A percentile compares a stretch with the other conserved stretches of the same genome.
These are phyloP conservation scores for Rhyzopertha dominica DNA, from an alignment of 1,140 invertebrate genomes.

Conservation along the genomic window DNA sequence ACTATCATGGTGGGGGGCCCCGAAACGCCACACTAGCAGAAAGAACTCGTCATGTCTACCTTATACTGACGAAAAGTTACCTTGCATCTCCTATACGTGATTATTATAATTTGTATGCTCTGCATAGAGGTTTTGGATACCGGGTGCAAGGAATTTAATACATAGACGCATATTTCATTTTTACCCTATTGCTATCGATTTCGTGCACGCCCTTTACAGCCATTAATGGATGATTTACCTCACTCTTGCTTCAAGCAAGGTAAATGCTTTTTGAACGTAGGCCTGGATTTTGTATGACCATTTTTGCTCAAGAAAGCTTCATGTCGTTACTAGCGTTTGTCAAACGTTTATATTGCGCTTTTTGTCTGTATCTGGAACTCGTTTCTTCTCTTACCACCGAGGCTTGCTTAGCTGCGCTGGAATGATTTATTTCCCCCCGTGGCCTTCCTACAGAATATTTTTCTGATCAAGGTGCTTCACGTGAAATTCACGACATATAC, in stretches of 20 bases:
- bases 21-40: no score
- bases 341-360: constrained; percentile 30
- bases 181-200: no score
- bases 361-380: constrained; percentile 32
- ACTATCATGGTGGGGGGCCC: no score
- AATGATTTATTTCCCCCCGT: constrained; percentile 37
- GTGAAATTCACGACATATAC: no score
- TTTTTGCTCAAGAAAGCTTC: no score
- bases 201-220: no score
- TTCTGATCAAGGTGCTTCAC: constrained; percentile 25
- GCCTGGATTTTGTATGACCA: no score
- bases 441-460: constrained; percentile 27
- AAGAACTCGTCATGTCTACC: background rate
- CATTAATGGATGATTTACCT: constrained; percentile 7
- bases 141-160: background rate
- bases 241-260: no score
- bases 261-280: no score
- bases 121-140: constrained; percentile 1
- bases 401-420: constrained; percentile 20
- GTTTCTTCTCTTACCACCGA: constrained; percentile 22
- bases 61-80: background rate
- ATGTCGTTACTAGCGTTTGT: no score
- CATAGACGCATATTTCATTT: background rate
- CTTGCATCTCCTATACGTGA: background rate
- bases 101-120: background rate